Evolutionary conservation across 2,888 invertebrate species (phyloP).

Genomic region (Cosmia pyralina): DNA sequence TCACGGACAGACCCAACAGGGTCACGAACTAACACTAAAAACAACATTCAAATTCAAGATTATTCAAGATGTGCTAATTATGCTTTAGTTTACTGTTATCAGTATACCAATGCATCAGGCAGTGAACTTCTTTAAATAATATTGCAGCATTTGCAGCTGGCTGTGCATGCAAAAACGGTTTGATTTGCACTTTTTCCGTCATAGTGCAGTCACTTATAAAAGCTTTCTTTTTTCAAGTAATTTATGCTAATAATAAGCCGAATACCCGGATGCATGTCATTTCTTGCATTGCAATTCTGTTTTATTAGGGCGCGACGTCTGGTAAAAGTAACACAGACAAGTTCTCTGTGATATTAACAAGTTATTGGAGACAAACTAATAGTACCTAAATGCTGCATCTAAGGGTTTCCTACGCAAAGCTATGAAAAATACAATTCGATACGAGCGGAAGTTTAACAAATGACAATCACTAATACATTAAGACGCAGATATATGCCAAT

Average conservation of each 20-base stretch:
- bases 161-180: not conserved
- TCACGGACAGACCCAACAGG: too few species aligned
- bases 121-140: too few species aligned
- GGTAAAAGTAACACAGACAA: constrained; percentile 4
- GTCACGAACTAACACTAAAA: not conserved
- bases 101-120: too few species aligned
- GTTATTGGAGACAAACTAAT: not conserved
- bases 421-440: constrained; percentile 1
- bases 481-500: too few species aligned
- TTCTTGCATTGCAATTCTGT: constrained; percentile 3
- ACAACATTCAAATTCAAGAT: constrained; percentile 3
- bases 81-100: too few species aligned
- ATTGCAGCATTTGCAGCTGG: not conserved
- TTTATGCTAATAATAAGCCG: constrained; percentile 2
- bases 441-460: not conserved
- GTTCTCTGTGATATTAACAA: not conserved
- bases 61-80: not conserved
- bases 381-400: not conserved
- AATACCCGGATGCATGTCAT: not conserved
- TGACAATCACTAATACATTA: constrained; percentile 2
- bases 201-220: not conserved
- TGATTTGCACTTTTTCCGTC: not conserved
- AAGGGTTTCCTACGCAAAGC: too few species aligned
- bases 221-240: constrained; percentile 6
- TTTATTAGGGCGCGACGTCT: not conserved